Percentiles rank a stretch among this genome's conserved stretches.
phyloP scores from a whole-genome alignment of 2,113 vertebrate genomes.

The Ceuthmochares aereus region DNA sequence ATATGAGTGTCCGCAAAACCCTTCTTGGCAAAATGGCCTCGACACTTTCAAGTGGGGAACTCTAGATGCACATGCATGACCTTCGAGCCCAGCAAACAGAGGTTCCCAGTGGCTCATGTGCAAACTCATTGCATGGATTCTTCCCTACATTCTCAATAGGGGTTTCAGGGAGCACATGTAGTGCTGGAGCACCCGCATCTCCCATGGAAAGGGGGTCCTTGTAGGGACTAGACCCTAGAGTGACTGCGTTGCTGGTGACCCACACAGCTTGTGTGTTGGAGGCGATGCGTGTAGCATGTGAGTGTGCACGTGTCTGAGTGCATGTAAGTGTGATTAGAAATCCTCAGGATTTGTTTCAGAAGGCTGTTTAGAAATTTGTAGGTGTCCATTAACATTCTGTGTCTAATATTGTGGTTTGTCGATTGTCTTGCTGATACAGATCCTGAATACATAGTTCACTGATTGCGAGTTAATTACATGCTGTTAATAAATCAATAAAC shows the following conservation, averaged over 20 bases:
- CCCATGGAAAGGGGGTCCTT: accelerated
- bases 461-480: slow-evolving; percentile 52
- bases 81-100: accelerated
- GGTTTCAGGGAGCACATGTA: accelerated
- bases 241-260: background rate
- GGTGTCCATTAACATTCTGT: background rate
- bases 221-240: accelerated
- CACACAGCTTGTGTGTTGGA: background rate
- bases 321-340: background rate
- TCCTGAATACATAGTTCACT: slow-evolving; percentile 43
- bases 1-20: background rate
- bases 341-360: background rate
- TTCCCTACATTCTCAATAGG: accelerated
- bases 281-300: accelerated
- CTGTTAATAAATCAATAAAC: slow-evolving; percentile 59
- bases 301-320: background rate
- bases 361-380: background rate
- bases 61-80: accelerated
- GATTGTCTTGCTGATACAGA: background rate
- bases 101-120: accelerated
- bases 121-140: accelerated
- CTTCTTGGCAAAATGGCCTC: background rate
- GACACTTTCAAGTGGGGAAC: accelerated
- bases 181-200: background rate
- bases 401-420: background rate